Evolutionary conservation across 2,888 invertebrate species (phyloP).

Genomic region (Pristionchus maxplancki): DNA sequence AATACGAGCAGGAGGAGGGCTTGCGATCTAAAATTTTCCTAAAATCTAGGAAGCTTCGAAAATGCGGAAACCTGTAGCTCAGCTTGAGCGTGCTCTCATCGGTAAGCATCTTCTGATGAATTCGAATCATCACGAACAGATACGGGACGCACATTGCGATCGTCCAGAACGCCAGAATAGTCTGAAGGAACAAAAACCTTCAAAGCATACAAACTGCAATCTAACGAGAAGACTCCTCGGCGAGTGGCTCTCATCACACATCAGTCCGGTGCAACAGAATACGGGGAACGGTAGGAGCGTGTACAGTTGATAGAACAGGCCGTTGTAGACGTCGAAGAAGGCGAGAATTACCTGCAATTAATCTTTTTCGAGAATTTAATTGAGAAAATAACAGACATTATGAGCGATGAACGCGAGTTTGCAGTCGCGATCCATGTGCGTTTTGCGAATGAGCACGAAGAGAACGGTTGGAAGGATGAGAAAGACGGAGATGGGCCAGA

Average conservation of each 20-base stretch:
- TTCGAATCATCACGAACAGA: constrained; percentile 16
- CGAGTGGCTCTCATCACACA: not conserved
- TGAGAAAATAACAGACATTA: not conserved
- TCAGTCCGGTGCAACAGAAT: not conserved
- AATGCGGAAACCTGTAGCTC: not conserved
- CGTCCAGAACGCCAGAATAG: not conserved
- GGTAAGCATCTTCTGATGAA: not conserved
- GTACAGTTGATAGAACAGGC: not conserved
- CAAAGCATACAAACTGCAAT: not conserved
- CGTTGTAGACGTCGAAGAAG: not conserved
- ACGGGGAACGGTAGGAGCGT: not conserved
- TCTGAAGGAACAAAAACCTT: not conserved
- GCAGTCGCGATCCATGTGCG: constrained; percentile 20
- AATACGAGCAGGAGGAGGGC: not conserved
- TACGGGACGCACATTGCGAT: not conserved
- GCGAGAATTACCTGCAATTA: not conserved
- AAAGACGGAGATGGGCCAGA: constrained; percentile 31
- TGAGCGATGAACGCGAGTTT: not conserved
- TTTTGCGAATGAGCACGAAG: not conserved
- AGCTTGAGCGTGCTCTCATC: not conserved
- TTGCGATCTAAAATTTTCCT: not conserved
- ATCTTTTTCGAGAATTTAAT: not conserved
- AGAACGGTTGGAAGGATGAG: not conserved
- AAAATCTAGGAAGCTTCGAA: not conserved
- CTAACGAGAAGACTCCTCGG: not conserved